These are phyloP conservation scores for Anser brachyrhynchus DNA, from an alignment of 2,113 vertebrate species.

Conservation along the genomic window DNA sequence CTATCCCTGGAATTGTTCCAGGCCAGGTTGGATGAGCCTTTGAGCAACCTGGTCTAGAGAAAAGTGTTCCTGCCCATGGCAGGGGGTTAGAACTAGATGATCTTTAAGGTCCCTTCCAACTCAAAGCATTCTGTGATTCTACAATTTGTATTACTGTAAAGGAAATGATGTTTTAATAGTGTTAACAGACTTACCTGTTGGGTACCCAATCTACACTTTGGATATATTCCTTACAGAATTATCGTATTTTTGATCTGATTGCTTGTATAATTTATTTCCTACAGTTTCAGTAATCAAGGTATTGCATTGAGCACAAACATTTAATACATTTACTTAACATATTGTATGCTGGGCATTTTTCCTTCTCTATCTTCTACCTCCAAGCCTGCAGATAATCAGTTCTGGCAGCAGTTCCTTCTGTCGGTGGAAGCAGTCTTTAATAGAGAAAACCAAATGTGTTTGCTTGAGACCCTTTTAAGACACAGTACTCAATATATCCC, in stretches of 20 bases:
- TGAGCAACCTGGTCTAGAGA: no score
- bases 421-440: not conserved
- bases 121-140: no score
- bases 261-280: not conserved
- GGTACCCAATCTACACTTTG: not conserved
- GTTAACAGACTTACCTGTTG: not conserved
- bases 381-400: not conserved
- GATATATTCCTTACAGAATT: not conserved
- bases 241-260: not conserved
- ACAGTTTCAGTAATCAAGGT: not conserved
- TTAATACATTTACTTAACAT: not conserved
- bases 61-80: no score
- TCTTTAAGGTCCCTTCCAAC: no score
- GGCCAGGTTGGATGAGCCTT: no score
- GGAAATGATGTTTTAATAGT: not conserved
- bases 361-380: not conserved
- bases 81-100: no score
- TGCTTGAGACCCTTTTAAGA: not conserved
- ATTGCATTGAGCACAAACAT: not conserved
- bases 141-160: not conserved
- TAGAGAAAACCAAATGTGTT: not conserved
- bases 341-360: not conserved
- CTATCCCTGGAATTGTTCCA: no score
- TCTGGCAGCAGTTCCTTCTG: not conserved
- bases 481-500: rapidly evolving